phyloP scores from a whole-genome alignment of 2,888 invertebrate species.

The Argyresthia goedartella region DNA sequence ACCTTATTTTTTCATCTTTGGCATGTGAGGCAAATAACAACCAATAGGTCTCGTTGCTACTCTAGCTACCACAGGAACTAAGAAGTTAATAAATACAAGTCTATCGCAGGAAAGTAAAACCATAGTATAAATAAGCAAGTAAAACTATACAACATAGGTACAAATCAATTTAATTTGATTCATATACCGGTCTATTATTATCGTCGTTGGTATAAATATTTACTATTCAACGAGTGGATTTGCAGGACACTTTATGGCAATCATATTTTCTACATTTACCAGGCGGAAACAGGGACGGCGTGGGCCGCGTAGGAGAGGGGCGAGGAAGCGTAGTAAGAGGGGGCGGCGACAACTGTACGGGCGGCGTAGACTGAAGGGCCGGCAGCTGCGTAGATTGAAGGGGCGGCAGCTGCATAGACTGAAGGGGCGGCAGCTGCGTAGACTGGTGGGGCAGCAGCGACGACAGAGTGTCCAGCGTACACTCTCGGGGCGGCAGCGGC shows the following conservation, averaged over 20 bases:
- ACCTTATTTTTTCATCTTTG: no score
- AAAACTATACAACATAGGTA: no score
- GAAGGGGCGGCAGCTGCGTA: constrained; percentile 6
- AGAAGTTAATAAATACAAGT: no score
- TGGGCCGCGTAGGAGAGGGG: constrained; percentile 34
- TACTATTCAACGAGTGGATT: constrained; percentile 22
- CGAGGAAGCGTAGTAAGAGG: constrained; percentile 16
- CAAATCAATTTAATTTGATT: no score
- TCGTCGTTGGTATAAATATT: constrained; percentile 20
- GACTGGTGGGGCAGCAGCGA: constrained; percentile 7
- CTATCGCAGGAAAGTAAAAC: no score
- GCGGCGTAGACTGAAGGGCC: constrained; percentile 14
- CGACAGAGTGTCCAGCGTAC: constrained; percentile 10
- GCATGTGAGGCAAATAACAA: no score
- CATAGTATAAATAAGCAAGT: no score
- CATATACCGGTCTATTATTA: no score
- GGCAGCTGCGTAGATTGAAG: constrained; percentile 16
- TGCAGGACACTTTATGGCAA: constrained; percentile 21
- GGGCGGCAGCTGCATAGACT: constrained; percentile 13
- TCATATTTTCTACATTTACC: constrained; percentile 32
- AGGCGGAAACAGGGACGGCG: constrained; percentile 46
- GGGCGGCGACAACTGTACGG: constrained; percentile 3
- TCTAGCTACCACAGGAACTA: no score
- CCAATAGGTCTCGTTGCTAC: no score
- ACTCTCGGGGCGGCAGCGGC: background rate